phyloP scores from a whole-genome alignment of 1,140 invertebrate species.

The Drosophila arawakana region DNA sequence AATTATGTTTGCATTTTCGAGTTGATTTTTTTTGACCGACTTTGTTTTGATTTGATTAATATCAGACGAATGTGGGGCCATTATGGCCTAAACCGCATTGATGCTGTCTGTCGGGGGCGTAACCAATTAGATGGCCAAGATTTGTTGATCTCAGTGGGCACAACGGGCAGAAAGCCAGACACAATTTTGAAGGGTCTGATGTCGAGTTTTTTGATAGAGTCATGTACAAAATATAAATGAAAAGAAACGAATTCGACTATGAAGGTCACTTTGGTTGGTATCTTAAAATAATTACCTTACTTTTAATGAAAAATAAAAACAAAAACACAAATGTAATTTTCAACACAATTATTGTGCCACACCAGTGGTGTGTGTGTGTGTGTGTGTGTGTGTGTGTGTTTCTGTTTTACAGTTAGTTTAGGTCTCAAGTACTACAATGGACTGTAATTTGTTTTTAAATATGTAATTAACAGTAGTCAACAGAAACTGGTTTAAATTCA shows the following conservation, averaged over 20 bases:
- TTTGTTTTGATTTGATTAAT: constrained; percentile 25
- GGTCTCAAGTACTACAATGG: constrained; percentile 55
- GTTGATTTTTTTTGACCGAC: constrained; percentile 16
- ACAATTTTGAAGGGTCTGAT: constrained; percentile 11
- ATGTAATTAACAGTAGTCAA: constrained; percentile 49
- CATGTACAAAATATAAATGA: constrained; percentile 11
- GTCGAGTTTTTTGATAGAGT: background rate
- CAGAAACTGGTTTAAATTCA: constrained; percentile 52
- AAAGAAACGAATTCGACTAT: constrained; percentile 52
- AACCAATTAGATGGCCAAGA: constrained; percentile 40
- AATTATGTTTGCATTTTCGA: constrained; percentile 32
- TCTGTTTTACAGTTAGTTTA: constrained; percentile 23
- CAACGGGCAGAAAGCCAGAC: constrained; percentile 32
- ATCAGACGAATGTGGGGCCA: constrained; percentile 19
- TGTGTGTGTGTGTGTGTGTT: background rate
- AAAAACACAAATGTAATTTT: constrained; percentile 75
- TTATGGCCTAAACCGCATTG: constrained; percentile 14
- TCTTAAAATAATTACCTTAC: constrained; percentile 74
- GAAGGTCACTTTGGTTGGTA: constrained; percentile 67
- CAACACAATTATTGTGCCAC: constrained; percentile 62
- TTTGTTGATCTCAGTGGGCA: constrained; percentile 30
- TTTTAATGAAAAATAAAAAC: constrained; percentile 65
- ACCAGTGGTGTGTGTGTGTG: background rate
- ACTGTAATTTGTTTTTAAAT: constrained; percentile 69
- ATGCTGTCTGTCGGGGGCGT: constrained; percentile 39